Conservation (phyloP, 2,797 vertebrate species). For the Darevskia mixta region DNA sequence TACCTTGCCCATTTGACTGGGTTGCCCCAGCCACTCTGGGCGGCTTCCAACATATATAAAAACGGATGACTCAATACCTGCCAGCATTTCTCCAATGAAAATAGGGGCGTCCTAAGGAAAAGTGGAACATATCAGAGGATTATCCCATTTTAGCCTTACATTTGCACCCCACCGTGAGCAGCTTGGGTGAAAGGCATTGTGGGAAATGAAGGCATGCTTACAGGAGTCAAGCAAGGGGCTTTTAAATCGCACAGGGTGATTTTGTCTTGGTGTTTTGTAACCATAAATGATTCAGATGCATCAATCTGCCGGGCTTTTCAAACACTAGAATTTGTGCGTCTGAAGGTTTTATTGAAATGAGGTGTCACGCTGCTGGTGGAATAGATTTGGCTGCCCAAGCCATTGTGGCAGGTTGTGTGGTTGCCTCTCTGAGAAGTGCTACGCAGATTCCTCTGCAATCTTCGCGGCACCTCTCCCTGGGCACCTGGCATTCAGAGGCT, state of each 20-base stretch:
- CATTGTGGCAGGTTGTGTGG: neutral
- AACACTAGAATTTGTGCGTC: neutral
- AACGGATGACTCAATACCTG: too few species aligned
- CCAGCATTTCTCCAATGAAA: neutral
- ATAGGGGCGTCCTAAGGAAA: too few species aligned
- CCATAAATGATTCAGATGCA: neutral
- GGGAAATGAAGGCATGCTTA: neutral
- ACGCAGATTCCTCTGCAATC: neutral
- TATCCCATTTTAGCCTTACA: neutral
- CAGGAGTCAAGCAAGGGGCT: neutral
- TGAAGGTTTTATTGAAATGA: neutral
- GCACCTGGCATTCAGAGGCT: neutral
- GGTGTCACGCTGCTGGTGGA: neutral
- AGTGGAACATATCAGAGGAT: too few species aligned
- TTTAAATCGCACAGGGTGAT: neutral
- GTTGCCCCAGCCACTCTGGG: too few species aligned
- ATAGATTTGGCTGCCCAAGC: neutral
- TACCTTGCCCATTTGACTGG: too few species aligned
- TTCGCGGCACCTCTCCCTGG: neutral
- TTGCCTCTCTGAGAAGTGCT: neutral
- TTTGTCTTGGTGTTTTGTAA: slow-evolving; percentile 3
- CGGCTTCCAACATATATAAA: too few species aligned
- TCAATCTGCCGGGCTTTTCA: neutral
- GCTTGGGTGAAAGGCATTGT: neutral
- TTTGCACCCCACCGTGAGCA: neutral